Base-by-base conservation (phyloP, 2,888 invertebrate species). In the Apocheima hispidaria region DNA sequence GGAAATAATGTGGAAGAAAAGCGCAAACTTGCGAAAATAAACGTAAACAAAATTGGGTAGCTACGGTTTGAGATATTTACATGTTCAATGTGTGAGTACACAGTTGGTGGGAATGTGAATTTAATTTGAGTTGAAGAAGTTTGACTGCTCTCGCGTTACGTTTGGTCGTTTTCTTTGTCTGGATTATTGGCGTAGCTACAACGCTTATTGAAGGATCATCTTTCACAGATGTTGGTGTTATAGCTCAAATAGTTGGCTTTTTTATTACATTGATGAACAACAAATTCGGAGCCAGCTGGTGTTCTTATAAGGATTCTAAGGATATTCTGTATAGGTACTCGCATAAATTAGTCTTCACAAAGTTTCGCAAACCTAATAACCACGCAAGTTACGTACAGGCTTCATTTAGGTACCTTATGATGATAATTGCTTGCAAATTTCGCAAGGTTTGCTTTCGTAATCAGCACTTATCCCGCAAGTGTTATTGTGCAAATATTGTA, bases 11-110 rank as follows among this genome's bases (percentile, higher is more conserved):
- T 63, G 62, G 43, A 63, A 63, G 66, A 72, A 74, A 73, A 59
- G 69, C 73, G 72, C 74, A 74, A 77, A 79, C 77, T 77, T 40
- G 75, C 69, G 77, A 77, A 78, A 82, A 73, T 66, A 74, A 71
- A 68, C 69, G 66, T 53, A 53, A 43, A 21, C 35, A 50, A 9
- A 7, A 14, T 7, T 10, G 12, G 16, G 10, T 18, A 16, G 30
- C n/a, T n/a, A n/a, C n/a, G n/a, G n/a, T n/a, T n/a, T n/a, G 30
- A 12, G 12, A 12, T 20, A 33, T 23, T 16, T 28, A 48, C 41
- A 41, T 44, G 48, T 57, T 63, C 38, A 46, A 12, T 57, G 48
- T 53, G 33, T 60, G 59, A 63, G 58, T 57, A 41, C 50, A n/a
- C 61, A 62, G 64, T 57, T 51, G 49, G 51, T 41, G 53, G 59